Base-by-base conservation (phyloP, 2,888 invertebrate species). In the Choristoneura rosaceana region DNA sequence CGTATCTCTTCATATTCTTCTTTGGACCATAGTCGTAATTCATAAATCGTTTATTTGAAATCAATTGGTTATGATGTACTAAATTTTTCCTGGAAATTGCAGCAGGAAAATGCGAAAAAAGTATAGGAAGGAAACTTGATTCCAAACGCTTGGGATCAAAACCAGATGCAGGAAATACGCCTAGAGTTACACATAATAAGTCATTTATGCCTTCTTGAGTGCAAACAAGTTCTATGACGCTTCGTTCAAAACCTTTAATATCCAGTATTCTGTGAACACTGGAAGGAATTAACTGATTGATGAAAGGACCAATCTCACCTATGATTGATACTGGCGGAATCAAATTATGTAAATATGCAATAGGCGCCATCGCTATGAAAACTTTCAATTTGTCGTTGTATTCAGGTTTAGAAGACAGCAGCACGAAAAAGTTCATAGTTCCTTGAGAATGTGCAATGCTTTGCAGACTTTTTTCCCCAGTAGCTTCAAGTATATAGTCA, bases 361-460 rank as follows among this genome's bases (percentile, higher is more conserved):
- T 90, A 0, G 96, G 96, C 1, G 95, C 95, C 50, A 96, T 80
- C 15, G 94, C 92, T 62, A 94, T 89, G 76, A 93, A 87, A 0
- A 93, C 84, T 33, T 86, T 87, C 5, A 96, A 87, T 82, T 95
- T 95, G 0, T 87, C 79, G 78, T 95, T 95, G 79, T 95, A 95
- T 65, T 94, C 94, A 0, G 95, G 95, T 58, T 83, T 83, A 58
- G 85, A 84, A 0, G 95, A 89, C 0, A 91, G 87, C 87, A 95
- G 90, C 0, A 95, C 94, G 75, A 90, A 95, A 77, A 95, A 95
- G 14, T 85, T 78, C 0, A 95, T 94, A 0, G 94, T 95, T 4
- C 97, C 97, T 80, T 93, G 92, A 0, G 96, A 97, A 82, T 97
- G 96, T 0, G 96, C 97, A 4, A 96, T 86, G 79, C 96, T 96